Evolutionary conservation across 2,113 vertebrate genomes (phyloP), one percentile per base, ranked within the genome.

Genomic region (Plestiodon gilberti): DNA sequence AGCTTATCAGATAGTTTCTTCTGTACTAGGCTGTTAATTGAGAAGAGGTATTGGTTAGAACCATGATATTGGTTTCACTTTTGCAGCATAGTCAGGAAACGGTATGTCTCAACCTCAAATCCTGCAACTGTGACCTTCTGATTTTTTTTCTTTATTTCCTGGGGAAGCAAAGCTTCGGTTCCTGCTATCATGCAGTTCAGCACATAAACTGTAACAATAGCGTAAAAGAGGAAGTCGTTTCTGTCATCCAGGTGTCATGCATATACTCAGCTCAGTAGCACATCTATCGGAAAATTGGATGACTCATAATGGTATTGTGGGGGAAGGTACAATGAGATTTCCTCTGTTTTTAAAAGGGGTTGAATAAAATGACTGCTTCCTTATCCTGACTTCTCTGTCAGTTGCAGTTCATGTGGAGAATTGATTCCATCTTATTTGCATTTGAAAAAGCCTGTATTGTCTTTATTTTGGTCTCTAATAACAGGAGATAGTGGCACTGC

Each of bases 161-260:
- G 91, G 55, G 90, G 87, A 86, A 67, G 38, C 85, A 78, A 85
- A n/a, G n/a, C 70, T 85, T 62, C 70, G 91, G 79, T 90, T 94
- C 87, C 91, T 92, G 84, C 85, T 55, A 82, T 91, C 15, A 14
- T 1, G 0, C 78, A 91, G 86, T 28, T 89, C 15, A 87, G 71
- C 78, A 81, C 33, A 83, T 87, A 91, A 94, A 92, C 86, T 90
- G 25, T 15, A 94, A 61, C 62, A 87, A 2, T 74, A 82, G 62
- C 89, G 92, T 90, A 80, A 93, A 95, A 94, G 86, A 95, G 93
- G 93, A 96, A 95, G 90, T 89, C 85, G 88, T 94, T 84, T 35
- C 81, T 91, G 78, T 89, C 87, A 83, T 65, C 93, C 85, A 90
- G 90, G 78, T 91, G 28, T 90, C 70, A 1, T 83, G 64, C 79